These are phyloP conservation scores for Onchidella celtica DNA, from an alignment of 2,888 invertebrate species.

Conservation along the genomic window DNA sequence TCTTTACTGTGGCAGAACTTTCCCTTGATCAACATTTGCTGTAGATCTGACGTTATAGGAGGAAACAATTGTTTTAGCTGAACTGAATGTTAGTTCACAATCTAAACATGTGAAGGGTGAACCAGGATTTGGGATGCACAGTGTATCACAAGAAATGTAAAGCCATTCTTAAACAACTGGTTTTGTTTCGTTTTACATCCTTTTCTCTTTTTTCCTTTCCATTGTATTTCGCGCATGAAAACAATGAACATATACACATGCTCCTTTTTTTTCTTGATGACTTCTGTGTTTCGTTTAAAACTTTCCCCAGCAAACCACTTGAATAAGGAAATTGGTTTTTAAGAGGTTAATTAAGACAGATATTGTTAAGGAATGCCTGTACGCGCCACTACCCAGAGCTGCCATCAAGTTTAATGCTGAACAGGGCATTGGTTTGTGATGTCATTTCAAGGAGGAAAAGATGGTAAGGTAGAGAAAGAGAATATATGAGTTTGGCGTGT, in stretches of 20 bases:
- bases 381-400: not conserved
- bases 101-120: no score
- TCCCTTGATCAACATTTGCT: no score
- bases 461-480: not conserved
- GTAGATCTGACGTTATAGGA: no score
- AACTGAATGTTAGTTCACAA: no score
- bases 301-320: constrained; percentile 4
- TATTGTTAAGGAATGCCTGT: constrained; percentile 21
- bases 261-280: not conserved
- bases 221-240: not conserved
- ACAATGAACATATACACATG: no score
- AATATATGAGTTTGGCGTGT: not conserved
- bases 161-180: no score
- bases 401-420: not conserved
- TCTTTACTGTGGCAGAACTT: no score
- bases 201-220: not conserved
- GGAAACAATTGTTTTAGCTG: no score
- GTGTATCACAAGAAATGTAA: no score
- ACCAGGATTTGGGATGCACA: no score
- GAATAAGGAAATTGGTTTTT: constrained; percentile 31
- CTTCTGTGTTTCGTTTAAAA: not conserved
- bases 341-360: constrained; percentile 30
- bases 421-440: not conserved
- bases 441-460: not conserved
- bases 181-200: not conserved